These are phyloP conservation scores for Cygnus atratus DNA, from an alignment of 2,113 vertebrate genomes.

Conservation along the genomic window DNA sequence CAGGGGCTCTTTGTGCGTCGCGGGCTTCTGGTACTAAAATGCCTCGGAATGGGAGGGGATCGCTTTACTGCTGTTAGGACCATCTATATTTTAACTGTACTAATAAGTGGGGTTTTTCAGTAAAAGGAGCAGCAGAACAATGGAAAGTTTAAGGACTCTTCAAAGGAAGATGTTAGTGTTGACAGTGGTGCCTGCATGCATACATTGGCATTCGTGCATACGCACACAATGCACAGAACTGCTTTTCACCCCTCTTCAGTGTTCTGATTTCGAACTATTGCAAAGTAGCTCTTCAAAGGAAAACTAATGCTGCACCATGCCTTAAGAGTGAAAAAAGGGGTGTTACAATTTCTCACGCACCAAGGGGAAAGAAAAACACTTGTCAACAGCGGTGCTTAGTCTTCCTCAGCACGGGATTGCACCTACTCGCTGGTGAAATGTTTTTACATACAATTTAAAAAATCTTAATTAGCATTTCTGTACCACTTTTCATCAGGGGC, in stretches of 20 bases:
- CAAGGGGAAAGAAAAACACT: not conserved
- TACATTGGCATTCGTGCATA: rapidly evolving
- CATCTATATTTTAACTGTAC: not conserved
- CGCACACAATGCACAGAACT: rapidly evolving
- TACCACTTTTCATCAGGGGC: not conserved
- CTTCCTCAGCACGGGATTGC: not conserved
- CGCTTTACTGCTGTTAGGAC: not conserved
- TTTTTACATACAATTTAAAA: not conserved
- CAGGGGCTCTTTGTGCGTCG: not conserved
- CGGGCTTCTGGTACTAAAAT: not conserved
- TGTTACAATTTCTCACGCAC: not conserved
- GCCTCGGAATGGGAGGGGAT: not conserved
- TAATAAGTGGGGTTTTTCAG: not conserved
- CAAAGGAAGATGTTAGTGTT: not conserved
- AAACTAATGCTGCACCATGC: not conserved
- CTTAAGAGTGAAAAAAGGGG: not conserved
- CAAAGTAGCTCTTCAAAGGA: not conserved
- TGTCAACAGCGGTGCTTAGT: not conserved
- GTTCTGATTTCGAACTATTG: not conserved
- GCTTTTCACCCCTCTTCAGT: not conserved
- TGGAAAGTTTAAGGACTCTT: not conserved
- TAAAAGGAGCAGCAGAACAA: not conserved
- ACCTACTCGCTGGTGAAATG: not conserved
- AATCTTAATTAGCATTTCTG: not conserved
- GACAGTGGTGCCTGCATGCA: rapidly evolving